Percentiles rank a stretch among this genome's conserved stretches.
These are phyloP conservation scores for Malurus melanocephalus DNA, from an alignment of 2,113 vertebrate species.

Conservation along the genomic window DNA sequence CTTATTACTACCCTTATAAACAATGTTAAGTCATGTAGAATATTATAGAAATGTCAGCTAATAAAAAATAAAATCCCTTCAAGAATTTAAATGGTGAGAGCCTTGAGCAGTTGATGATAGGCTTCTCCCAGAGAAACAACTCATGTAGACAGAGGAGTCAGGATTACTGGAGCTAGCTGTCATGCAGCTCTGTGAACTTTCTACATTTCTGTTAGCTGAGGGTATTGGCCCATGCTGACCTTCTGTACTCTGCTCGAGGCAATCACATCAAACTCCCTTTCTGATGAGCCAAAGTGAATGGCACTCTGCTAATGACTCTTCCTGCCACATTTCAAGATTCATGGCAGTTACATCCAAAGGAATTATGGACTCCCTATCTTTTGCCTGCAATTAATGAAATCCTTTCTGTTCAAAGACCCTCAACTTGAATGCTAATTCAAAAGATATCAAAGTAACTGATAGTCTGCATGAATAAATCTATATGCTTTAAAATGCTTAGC, in stretches of 20 bases:
- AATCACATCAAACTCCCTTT: constrained; percentile 55
- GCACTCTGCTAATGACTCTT: constrained; percentile 61
- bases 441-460: constrained; percentile 52
- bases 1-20: constrained; percentile 14
- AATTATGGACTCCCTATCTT: constrained; percentile 44
- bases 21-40: constrained; percentile 40
- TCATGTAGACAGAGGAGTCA: constrained; percentile 37
- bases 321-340: constrained; percentile 50
- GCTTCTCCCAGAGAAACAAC: constrained; percentile 36
- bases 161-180: constrained; percentile 52
- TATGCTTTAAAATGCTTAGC: constrained; percentile 46
- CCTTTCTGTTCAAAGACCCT: constrained; percentile 36
- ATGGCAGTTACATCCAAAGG: constrained; percentile 42
- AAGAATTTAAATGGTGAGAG: constrained; percentile 50
- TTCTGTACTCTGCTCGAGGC: constrained; percentile 52
- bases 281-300: constrained; percentile 20
- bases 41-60: constrained; percentile 32
- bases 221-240: constrained; percentile 23
- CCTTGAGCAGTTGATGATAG: constrained; percentile 17
- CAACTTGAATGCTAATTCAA: constrained; percentile 38
- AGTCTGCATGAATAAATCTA: constrained; percentile 30
- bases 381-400: constrained; percentile 50
- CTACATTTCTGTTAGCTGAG: constrained; percentile 32
- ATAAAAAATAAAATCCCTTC: constrained; percentile 45
- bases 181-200: constrained; percentile 24